These are phyloP conservation scores for Bovichtus diacanthus DNA, from an alignment of 2,797 vertebrate genomes.

Conservation along the genomic window DNA sequence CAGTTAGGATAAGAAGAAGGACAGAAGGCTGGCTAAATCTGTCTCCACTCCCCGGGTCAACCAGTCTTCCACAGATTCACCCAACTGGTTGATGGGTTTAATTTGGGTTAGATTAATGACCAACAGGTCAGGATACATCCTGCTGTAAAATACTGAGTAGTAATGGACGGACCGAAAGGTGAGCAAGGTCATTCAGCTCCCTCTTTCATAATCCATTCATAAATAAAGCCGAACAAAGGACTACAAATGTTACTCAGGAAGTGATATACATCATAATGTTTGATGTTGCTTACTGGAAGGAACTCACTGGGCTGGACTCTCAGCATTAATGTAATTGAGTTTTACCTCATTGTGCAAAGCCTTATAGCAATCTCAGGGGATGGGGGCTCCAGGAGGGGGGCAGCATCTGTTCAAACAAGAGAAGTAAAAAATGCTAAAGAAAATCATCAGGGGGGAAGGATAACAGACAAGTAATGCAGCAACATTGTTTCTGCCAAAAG, in stretches of 20 bases:
- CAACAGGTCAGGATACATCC: conserved; percentile 2
- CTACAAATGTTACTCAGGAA: conserved; percentile 51
- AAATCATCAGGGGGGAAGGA: conserved; percentile 83
- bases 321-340: conserved; percentile 75
- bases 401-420: conserved; percentile 87
- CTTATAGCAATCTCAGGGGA: conserved; percentile 75
- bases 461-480: conserved; percentile 82
- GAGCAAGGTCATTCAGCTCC: conserved; percentile 63
- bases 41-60: not conserved
- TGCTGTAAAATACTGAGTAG: conserved; percentile 34
- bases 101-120: conserved; percentile 25
- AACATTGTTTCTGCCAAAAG: conserved; percentile 83
- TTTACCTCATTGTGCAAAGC: conserved; percentile 75
- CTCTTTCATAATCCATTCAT: conserved; percentile 76
- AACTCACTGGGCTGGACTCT: conserved; percentile 75
- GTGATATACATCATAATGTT: conserved; percentile 72
- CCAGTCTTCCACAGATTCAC: conserved; percentile 22
- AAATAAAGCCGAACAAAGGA: conserved; percentile 72
- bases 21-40: conserved; percentile 9
- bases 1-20: conserved; percentile 9
- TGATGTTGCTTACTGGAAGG: conserved; percentile 77
- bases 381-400: conserved; percentile 66
- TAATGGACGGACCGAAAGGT: conserved; percentile 51
- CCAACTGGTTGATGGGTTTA: not conserved
- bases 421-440: conserved; percentile 81